Conservation (phyloP, 1,140 invertebrate genomes). For the Orchestia grillus region DNA sequence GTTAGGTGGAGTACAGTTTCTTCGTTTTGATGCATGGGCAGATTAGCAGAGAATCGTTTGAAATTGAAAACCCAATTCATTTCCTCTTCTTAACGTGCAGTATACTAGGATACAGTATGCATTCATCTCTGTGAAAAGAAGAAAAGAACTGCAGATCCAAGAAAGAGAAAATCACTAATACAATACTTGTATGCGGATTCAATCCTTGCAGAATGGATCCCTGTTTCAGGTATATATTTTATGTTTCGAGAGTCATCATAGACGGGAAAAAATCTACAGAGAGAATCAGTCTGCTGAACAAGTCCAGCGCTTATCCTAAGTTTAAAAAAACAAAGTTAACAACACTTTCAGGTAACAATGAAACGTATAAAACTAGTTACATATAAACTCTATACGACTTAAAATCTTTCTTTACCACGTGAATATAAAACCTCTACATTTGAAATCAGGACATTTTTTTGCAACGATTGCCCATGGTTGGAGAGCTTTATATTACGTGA, state of each 20-base stretch:
- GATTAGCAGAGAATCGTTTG: not conserved
- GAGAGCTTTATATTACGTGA: not conserved
- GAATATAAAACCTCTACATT: not conserved
- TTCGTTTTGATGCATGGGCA: no score
- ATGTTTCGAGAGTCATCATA: not conserved
- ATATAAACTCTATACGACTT: not conserved
- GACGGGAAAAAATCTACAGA: not conserved
- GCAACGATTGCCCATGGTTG: not conserved
- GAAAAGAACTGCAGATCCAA: not conserved
- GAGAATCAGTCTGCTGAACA: not conserved
- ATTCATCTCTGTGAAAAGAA: not conserved
- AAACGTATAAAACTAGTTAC: slow-evolving; percentile 10
- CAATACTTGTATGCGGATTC: not conserved
- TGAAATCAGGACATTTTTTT: not conserved
- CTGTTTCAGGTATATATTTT: not conserved
- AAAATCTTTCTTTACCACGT: not conserved
- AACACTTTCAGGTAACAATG: not conserved
- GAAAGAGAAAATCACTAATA: not conserved
- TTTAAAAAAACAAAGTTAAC: not conserved
- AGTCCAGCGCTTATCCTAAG: not conserved
- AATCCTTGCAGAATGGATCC: not conserved
- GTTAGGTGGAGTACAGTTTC: not conserved
- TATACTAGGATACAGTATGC: not conserved
- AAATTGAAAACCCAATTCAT: not conserved
- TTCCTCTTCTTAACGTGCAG: not conserved